Evolutionary conservation across 2,797 vertebrate genomes (phyloP), one percentile per base, ranked within the genome.

Genomic region (Sebastes cheni): DNA sequence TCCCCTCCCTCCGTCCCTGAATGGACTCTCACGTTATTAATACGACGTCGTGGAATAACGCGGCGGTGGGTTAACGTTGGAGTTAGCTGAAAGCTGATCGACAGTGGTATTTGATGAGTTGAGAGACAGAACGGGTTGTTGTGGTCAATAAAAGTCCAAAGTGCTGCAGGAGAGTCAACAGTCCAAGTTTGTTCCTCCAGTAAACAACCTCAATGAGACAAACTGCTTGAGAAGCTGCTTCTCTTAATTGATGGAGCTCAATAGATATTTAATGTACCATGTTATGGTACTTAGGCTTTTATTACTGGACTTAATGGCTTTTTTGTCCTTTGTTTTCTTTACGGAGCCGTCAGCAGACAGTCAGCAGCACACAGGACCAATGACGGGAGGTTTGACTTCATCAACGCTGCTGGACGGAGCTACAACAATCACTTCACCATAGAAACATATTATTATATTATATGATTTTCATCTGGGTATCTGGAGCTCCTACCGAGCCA

Each of bases 251-350:
- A 95, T 92, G 90, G 89, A 84, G 84, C 92, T 86, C 74, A 73
- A 71, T 91, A 76, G 88, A 87, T 80, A 92, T 93, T 95, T 95
- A 95, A 96, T 95, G 95, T 93, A 92, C 92, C 95, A 92, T 95
- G 93, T 94, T 90, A 95, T 93, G 93, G 83, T 91, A 86, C 91
- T 93, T 75, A 39, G 61, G 81, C 87, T 89, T 93, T 96, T 93
- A 95, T 91, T 77, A 80, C 87, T 58, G 16, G 29, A 84, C 86
- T 90, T 95, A 95, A 95, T 96, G 86, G 89, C 81, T 88, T 93
- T 87, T 95, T 92, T 77, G 93, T 93, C 93, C 95, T 95, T 93
- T 95, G 94, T 93, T 95, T 94, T 95, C 92, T 93, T 93, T 94
- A 75, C 67, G 60, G 84, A 93, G 85, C 83, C 68, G 87, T 91